phyloP scores from a whole-genome alignment of 2,797 vertebrate species.

The Crocodylus rhombifer region DNA sequence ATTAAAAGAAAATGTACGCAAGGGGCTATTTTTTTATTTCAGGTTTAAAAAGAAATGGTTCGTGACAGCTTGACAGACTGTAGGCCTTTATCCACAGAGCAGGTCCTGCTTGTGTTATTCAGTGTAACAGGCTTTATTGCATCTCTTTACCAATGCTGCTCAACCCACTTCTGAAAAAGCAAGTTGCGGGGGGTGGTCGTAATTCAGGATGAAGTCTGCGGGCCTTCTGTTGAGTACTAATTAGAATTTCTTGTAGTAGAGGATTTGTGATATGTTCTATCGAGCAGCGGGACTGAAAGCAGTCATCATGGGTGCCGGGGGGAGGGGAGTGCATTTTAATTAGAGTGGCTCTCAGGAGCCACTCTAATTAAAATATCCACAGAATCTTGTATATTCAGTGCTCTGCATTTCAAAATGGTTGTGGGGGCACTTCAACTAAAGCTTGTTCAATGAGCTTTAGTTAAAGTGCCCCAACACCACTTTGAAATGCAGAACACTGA shows the following conservation, averaged over 20 bases:
- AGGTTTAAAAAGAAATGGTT: background rate
- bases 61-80: background rate
- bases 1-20: background rate
- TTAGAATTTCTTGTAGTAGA: background rate
- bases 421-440: too few species aligned
- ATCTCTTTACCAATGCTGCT: background rate
- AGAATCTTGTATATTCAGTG: too few species aligned
- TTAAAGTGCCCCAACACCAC: too few species aligned
- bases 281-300: background rate
- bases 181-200: background rate
- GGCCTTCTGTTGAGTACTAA: background rate
- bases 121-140: background rate
- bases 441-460: too few species aligned
- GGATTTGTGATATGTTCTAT: background rate
- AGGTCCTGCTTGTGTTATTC: background rate
- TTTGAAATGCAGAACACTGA: too few species aligned
- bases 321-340: too few species aligned
- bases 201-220: background rate
- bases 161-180: background rate
- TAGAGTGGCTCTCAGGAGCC: too few species aligned
- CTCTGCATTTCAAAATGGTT: too few species aligned
- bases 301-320: background rate
- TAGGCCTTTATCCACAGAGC: background rate
- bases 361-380: too few species aligned
- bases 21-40: background rate